Base-by-base conservation (phyloP, 2,113 vertebrate species). In the Steatornis caripensis region DNA sequence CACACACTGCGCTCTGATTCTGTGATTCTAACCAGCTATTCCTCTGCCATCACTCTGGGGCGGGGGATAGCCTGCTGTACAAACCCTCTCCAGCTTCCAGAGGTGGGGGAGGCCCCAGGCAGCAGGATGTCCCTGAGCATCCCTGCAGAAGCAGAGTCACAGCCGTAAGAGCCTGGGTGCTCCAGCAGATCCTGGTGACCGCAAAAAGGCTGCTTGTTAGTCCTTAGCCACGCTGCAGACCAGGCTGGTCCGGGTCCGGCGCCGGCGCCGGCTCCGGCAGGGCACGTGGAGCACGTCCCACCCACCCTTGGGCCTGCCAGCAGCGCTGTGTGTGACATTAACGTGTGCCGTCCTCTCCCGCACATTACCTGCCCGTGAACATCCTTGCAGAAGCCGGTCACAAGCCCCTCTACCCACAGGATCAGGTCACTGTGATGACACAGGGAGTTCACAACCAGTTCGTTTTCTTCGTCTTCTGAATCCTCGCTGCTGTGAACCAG, bases 301-400 rank as follows among this genome's bases (percentile, higher is more conserved):
- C 41, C 51, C 2, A 5, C 15, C 32, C 57, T 0, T 0, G 23
- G 46, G 32, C 39, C 54, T 15, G 57, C 43, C 10, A 46, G 37
- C 41, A 5, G 51, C 0, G 15, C 0, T 20, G 26, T 1, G 2
- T 5, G 72, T 37, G 88, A 69, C 75, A 51, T 4, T 12, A 8
- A 15, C 11, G 2, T 0, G 15, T 36, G 74, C 48, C 85, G 39
- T n/a, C 27, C 81, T 34, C 48, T 9, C n/a, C 19, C 4, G 0
- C 0, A 41, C 24, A 0, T 83, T 79, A 99, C 99, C 99, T 99
- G 98, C 34, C 99, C 99, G 0, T 99, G 99, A 11, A 99, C 99
- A 13, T 99, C 99, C 97, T 97, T 99, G 98, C 99, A 99, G 98
- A 98, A 99, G 27, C 99, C 99, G 0, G 99, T 99, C 11, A 95